Evolutionary conservation across 1,140 invertebrate genomes (phyloP).

Genomic region (Lycorma delicatula): DNA sequence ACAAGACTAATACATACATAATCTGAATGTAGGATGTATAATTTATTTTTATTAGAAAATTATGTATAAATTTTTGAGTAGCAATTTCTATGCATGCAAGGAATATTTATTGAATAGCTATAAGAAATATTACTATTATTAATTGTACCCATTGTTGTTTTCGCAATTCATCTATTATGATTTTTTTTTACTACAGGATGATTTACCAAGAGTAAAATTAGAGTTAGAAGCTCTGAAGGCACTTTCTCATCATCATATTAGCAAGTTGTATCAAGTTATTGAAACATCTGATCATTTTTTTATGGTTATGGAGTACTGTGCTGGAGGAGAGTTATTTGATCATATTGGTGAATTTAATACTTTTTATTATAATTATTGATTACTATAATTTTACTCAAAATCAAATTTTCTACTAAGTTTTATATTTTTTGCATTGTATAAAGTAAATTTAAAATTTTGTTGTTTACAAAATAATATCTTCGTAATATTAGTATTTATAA

Average conservation of each 20-base stretch:
- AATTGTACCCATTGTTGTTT: background rate
- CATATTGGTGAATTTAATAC: constrained; percentile 39
- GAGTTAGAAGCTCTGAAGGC: constrained; percentile 76
- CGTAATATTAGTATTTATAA: too few relatives aligned
- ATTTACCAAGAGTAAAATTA: constrained; percentile 64
- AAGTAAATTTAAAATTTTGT: too few relatives aligned
- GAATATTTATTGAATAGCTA: background rate
- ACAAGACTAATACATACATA: too few relatives aligned
- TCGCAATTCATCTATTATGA: background rate
- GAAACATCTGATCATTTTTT: constrained; percentile 64
- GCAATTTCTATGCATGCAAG: background rate
- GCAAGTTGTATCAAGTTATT: constrained; percentile 73
- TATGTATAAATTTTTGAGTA: too few relatives aligned
- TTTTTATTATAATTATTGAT: too few relatives aligned
- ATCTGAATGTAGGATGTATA: too few relatives aligned
- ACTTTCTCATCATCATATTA: constrained; percentile 73
- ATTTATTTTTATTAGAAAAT: background rate
- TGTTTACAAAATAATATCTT: too few relatives aligned
- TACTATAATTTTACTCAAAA: too few relatives aligned
- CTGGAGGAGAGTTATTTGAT: constrained; percentile 77
- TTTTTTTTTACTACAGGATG: constrained; percentile 47
- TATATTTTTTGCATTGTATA: too few relatives aligned
- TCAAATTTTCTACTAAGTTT: too few relatives aligned
- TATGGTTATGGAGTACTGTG: constrained; percentile 72
- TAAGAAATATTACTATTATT: too few relatives aligned